Percentiles rank a stretch among this genome's conserved stretches.
Conservation (phyloP, 2,797 vertebrate species). For the Vireo griseus region DNA sequence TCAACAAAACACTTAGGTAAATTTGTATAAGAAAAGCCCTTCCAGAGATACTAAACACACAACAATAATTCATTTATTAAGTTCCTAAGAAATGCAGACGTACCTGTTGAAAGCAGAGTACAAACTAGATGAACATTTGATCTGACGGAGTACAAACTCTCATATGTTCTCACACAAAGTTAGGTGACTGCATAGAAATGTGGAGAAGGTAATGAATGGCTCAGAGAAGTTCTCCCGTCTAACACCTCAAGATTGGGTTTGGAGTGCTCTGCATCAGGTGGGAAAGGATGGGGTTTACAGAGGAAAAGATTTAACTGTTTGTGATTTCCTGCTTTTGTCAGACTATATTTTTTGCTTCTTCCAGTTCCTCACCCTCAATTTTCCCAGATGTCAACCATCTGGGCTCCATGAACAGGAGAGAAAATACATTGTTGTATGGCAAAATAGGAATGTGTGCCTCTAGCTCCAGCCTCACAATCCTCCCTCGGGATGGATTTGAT, state of each 20-base stretch:
- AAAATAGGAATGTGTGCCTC: not conserved
- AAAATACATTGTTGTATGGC: not conserved
- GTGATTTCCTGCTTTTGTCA: not conserved
- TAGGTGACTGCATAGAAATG: not conserved
- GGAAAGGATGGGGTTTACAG: not conserved
- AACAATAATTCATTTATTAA: not conserved
- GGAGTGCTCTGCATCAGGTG: not conserved
- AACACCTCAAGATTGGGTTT: not conserved
- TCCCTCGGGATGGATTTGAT: not conserved
- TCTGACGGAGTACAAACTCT: not conserved
- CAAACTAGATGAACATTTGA: not conserved
- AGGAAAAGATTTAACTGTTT: not conserved
- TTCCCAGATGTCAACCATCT: not conserved
- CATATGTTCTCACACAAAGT: not conserved
- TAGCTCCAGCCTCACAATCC: not conserved
- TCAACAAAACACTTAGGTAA: not conserved
- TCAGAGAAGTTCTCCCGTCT: too few species aligned
- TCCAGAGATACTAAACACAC: not conserved
- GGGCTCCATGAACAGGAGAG: not conserved
- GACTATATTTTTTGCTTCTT: not conserved
- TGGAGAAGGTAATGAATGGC: not conserved
- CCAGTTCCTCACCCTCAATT: not conserved
- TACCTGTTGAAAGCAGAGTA: not conserved
- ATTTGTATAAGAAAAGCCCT: not conserved
- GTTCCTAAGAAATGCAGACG: not conserved